Evolutionary conservation across 2,113 vertebrate species (phyloP), one percentile per base, ranked within the genome.

Genomic region (Pao palembangensis): DNA sequence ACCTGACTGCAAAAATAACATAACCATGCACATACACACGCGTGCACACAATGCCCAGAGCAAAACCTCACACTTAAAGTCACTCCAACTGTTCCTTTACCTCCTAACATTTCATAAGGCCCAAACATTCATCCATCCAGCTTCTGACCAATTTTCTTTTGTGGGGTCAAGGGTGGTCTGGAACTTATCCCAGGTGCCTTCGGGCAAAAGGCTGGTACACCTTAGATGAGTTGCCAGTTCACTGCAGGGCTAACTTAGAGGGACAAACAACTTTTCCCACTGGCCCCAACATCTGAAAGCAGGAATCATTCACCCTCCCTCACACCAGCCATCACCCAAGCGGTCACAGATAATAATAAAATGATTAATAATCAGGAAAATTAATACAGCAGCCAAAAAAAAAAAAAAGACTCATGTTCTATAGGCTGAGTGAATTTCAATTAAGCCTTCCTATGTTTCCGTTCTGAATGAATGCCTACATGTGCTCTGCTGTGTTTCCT

Each of bases 331-430:
- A 58, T 67, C 69, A 55, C 46, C 64, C 67, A n/a, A 68, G 61
- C 58, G 72, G 61, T 55, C 68, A 74, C 52, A 76, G 66, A 55
- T 80, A 78, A 77, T 84, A 73, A 84, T 69, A 66, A 71, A 77
- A 78, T 62, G 46, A 76, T 61, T 78, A 85, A 88, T 85, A 85
- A 89, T 85, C 79, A 79, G 58, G 56, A 14, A 76, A 86, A 85
- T 82, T 67, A 86, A 83, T 78, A 79, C 51, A 64, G 61, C 61
- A 82, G 70, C 44, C 58, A 55, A 67, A 71, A 34, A 38, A 44
- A 44, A 44, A 43, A 43, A 6, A 17, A 16, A 34, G n/a, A n/a
- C n/a, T 34, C 8, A 12, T 3, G 34, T 38, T 38, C 8, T 47
- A 47, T 17, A 47, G n/a, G 44, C 44, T 16, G 44, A 47, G 44